Base-by-base conservation (phyloP, 1,140 invertebrate species). In the Chironomus tepperi region DNA sequence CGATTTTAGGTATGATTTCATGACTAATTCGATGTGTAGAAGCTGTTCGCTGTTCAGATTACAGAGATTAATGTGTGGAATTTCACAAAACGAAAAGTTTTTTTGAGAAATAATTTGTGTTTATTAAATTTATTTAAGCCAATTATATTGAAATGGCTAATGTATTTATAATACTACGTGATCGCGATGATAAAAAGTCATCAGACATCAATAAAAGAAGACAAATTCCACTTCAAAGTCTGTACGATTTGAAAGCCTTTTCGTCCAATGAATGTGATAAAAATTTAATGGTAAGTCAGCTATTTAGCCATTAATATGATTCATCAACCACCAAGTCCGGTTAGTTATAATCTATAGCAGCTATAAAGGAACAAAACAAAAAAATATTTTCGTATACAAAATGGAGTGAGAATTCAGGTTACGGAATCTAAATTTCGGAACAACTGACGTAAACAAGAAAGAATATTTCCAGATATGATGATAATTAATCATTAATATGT, bases 141-240 rank as follows among this genome's bases (percentile, higher is more conserved):
- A 34, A 5, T 34, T 34, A 34, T 34, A 34, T 34, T 34, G 24
- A 34, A 57, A 57, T 57, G 47, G 47, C 47, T 57, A 57, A 57
- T 57, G 47, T 57, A n/a, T 57, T 57, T n/a, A 57, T 57, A 3
- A 57, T 57, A 57, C n/a, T 57, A n/a, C 24, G 24, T 34, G 24
- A 34, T 15, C 65, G 65, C 12, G 65, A 70, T 70, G 65, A 70
- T 15, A 70, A 70, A 18, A 70, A 70, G 12, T 18, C n/a, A 10
- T 16, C 65, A 21, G 65, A 70, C 18, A 19, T 70, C 16, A 70
- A 70, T 18, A 70, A 70, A 70, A 70, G 18, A 10, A 18, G 65
- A 70, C 65, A 70, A 70, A 70, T 70, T 21, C 65, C 65, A 21
- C 16, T 70, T 70, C 65, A 70, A 70, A 70, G 19, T 21, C 65